Evolutionary conservation across 2,113 vertebrate species (phyloP), one percentile per base, ranked within the genome.

Genomic region (Ellobius talpinus): DNA sequence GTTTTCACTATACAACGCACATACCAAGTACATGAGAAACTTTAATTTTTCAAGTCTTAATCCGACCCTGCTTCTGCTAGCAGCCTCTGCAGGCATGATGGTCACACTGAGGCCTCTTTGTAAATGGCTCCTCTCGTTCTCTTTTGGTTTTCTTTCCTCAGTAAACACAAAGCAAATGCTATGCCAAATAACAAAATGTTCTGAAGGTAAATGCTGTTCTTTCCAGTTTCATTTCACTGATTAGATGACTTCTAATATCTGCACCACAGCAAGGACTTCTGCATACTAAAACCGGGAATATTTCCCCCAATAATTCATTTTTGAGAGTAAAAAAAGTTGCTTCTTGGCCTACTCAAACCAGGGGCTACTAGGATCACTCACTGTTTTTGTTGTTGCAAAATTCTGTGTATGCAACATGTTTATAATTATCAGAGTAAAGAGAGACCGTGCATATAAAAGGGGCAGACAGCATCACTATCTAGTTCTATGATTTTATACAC

Each of bases 91-190:
- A 66, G 65, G 72, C 50, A 63, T 36, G 45, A 50, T 90, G 0
- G 16, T 78, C 96, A 93, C 79, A 90, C 65, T 50, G 88, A 95
- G 94, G 90, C 86, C 88, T 89, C 96, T 94, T 92, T 68, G 63
- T 96, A 77, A 89, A 72, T 91, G 77, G 73, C 90, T 96, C 92
- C 95, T 50, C 66, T 92, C 55, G 7, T 29, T 92, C 79, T 90
- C 74, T 86, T 96, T 87, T 63, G 42, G 88, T 85, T 95, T 97
- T 95, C 55, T 82, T 90, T 95, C 85, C 73, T 94, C 65, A 73
- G 91, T 94, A 92, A 93, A 96, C 77, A 97, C 78, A 95, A 96
- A 90, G 79, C 85, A 42, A 95, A 96, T 93, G 26, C 47, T 76
- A 95, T 50, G 73, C 94, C 87, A 88, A 79, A 33, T 89, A 68